A percentile compares a stretch with the other conserved stretches of the same genome.
phyloP scores from a whole-genome alignment of 2,113 vertebrate genomes.

The Syngnathoides biaculeatus region DNA sequence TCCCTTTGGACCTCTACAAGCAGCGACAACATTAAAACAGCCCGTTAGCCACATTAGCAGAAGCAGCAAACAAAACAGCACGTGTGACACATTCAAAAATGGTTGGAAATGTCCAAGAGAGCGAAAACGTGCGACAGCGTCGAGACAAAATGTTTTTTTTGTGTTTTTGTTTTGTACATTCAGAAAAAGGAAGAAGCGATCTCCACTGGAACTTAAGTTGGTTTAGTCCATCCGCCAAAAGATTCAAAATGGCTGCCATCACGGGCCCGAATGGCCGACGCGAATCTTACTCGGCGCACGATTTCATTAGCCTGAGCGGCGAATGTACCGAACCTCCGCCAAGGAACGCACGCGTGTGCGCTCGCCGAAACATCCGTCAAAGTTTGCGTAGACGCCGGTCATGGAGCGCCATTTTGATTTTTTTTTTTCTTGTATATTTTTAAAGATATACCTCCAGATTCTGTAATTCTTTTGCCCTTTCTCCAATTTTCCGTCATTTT shows the following conservation, averaged over 20 bases:
- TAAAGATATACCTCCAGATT: too few species aligned
- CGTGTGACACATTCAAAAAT: neutral
- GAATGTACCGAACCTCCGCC: neutral
- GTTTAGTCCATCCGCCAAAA: too few species aligned
- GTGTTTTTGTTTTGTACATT: neutral
- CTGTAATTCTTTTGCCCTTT: too few species aligned
- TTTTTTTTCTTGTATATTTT: too few species aligned
- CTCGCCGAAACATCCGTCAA: too few species aligned
- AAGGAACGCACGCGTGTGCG: too few species aligned
- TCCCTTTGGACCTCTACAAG: constrained; percentile 19
- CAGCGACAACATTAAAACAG: constrained; percentile 14
- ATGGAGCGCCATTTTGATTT: too few species aligned
- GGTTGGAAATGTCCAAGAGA: neutral
- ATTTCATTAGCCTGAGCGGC: neutral
- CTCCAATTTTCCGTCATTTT: neutral
- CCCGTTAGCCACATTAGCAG: constrained; percentile 30
- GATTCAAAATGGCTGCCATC: too few species aligned
- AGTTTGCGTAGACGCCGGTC: too few species aligned
- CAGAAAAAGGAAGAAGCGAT: neutral
- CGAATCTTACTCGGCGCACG: neutral
- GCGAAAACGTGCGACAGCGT: neutral
- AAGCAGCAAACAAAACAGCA: neutral
- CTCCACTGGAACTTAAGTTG: neutral
- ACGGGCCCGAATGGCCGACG: neutral
- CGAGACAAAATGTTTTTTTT: neutral